Evolutionary conservation across 92 coral and sea anemone genomes (phyloP), one percentile per base, ranked within the genome.

Genomic region (Epizoanthus illoricatus): DNA sequence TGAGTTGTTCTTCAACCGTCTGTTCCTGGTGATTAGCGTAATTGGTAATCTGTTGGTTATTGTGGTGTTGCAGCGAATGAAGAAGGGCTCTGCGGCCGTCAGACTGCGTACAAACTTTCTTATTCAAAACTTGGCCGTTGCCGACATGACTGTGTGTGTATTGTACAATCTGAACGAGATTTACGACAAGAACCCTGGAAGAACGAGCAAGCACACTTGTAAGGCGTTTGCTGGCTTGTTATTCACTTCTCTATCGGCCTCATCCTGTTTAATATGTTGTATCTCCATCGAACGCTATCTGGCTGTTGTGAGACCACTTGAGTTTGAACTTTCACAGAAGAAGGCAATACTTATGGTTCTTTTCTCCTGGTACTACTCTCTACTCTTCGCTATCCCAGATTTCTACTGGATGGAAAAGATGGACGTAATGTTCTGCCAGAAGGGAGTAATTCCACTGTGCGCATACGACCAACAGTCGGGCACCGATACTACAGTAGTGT

Each of bases 221-320:
- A 90, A 90, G 81, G 40, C 89, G 7, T 85, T 87, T 52, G 93
- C 90, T 5, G 97, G 97, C 8, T 80, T 93, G 15, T 60, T 91
- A 61, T 93, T 93, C 91, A 90, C 91, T 6, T 79, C 91, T 1
- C 71, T 90, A 18, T 71, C 90, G 12, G 85, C 87, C 9, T 93
- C 97, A 1, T 91, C 94, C 1, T 88, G 91, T 36, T 71, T 90
- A 12, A 89, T 93, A 21, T 93, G 97, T 42, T 90, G 94, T 52
- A 93, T 95, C 7, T 89, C 98, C 0, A 87, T 90, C 19, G 98
- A 95, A 65, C 90, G 98, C 71, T 95, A 92, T 76, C 74, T 95
- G 36, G 98, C 98, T 7, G 95, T 93, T 7, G 92, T 93, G 5
- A 86, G 86, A 65, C 98, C 98, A 21, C 78, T 93, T 52, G 97